These are phyloP conservation scores for Polypterus senegalus DNA, from an alignment of 2,113 vertebrate genomes.

Conservation along the genomic window DNA sequence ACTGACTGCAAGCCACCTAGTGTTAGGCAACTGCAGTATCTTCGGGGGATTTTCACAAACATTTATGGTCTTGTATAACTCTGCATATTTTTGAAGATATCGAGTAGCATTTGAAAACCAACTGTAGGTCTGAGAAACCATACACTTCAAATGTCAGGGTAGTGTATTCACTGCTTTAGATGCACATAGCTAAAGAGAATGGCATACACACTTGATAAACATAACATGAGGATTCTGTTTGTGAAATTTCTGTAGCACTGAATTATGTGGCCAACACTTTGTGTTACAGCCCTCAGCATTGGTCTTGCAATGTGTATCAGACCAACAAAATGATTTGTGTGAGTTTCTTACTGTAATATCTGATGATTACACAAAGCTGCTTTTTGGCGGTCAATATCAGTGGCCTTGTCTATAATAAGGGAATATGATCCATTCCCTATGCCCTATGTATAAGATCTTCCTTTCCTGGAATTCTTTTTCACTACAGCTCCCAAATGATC, in stretches of 20 bases:
- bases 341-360: too few species aligned
- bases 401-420: too few species aligned
- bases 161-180: constrained; percentile 4
- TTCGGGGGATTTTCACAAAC: neutral
- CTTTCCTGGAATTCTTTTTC: too few species aligned
- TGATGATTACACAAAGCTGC: too few species aligned
- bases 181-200: constrained; percentile 1
- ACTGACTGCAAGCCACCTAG: neutral
- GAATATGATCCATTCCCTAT: too few species aligned
- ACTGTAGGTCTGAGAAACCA: constrained; percentile 7
- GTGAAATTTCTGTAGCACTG: neutral
- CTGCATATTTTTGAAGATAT: constrained; percentile 3
- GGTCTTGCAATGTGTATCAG: too few species aligned
- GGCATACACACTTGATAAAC: neutral
- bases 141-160: neutral
- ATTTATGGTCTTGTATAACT: neutral
- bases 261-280: constrained; percentile 5
- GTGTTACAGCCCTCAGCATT: constrained; percentile 3
- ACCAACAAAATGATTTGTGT: too few species aligned
- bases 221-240: neutral
- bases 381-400: too few species aligned
- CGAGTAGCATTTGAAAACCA: constrained; percentile 8
- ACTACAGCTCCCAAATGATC: too few species aligned
- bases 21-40: neutral
- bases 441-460: too few species aligned